Evolutionary conservation across 2,888 invertebrate genomes (phyloP), one percentile per base, ranked within the genome.

Genomic region (Apodemia zela): DNA sequence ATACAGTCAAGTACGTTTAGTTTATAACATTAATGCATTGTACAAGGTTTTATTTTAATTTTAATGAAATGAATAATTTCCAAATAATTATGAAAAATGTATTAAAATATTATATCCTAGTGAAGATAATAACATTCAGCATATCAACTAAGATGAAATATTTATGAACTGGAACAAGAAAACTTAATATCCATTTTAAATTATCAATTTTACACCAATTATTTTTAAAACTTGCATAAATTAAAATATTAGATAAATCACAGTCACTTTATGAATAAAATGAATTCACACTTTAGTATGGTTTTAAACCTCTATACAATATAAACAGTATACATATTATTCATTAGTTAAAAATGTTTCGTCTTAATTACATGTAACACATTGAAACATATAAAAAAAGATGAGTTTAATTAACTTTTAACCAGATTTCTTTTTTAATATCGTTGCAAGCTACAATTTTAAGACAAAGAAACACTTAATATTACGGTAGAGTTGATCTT

Each of bases 381-480:
- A 51, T 51, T 51, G 21, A 51, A 18, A 51, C n/a, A 51, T 21
- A 4, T 21, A 21, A 18, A 51, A 21, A 21, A 21, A 51, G 21
- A 51, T 51, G 13, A 11, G 21, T 21, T 6, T 18, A 51, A 21
- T 51, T 51, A 51, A 51, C 13, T 54, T 54, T 54, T 15, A 15
- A 15, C 25, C 25, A 25, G 54, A 54, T 54, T 54, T 54, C 25
- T 54, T 7, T 54, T 54, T 54, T 25, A 5, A 25, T 54, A 21
- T 54, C 21, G 11, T 13, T 15, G 13, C 54, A 54, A 54, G 54
- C 25, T 25, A 25, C 6, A 25, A 8, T 25, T 25, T 54, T 5
- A 54, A 25, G 15, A 54, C 54, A 54, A 54, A 54, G 54, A 25
- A 54, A 54, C 54, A 54, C 25, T 45, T 45, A n/a, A n/a, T 54